These are phyloP conservation scores for Antrozous pallidus DNA, from an alignment of 2,797 vertebrate species.

Conservation along the genomic window DNA sequence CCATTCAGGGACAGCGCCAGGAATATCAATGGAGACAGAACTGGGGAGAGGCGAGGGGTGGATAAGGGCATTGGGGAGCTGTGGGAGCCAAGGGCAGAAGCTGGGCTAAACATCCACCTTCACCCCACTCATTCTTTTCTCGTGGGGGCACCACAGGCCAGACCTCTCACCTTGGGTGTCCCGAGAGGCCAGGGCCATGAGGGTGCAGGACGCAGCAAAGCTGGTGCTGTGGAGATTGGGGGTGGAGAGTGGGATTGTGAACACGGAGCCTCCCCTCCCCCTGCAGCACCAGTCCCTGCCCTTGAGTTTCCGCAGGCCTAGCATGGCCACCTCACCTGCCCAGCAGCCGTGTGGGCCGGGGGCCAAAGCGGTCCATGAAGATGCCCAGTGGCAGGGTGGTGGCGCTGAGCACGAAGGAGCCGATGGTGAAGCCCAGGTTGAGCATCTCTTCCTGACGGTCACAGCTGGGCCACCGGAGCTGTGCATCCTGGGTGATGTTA, in stretches of 20 bases:
- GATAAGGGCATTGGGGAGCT: background rate
- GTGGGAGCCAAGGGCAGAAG: slow-evolving; percentile 47
- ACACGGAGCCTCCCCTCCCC: no score
- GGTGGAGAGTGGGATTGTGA: background rate
- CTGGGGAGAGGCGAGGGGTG: slow-evolving; percentile 66
- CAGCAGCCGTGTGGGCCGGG: slow-evolving; percentile 88
- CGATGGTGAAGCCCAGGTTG: slow-evolving; percentile 93
- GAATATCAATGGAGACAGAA: slow-evolving; percentile 88
- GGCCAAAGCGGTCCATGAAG: slow-evolving; percentile 85
- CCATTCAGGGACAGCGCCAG: slow-evolving; percentile 92
- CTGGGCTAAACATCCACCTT: slow-evolving; percentile 36
- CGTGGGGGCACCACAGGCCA: background rate
- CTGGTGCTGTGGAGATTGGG: slow-evolving; percentile 81
- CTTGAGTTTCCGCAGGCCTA: background rate
- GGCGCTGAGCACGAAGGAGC: slow-evolving; percentile 92
- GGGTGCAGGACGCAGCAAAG: slow-evolving; percentile 88
- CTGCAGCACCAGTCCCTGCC: background rate
- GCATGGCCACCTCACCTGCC: slow-evolving; percentile 86
- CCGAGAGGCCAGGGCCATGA: slow-evolving; percentile 88
- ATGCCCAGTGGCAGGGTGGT: slow-evolving; percentile 89
- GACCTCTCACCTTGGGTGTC: slow-evolving; percentile 82
- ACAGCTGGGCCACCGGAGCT: slow-evolving; percentile 81
- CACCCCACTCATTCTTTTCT: background rate
- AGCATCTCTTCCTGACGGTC: slow-evolving; percentile 92
- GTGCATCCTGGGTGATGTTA: background rate